Conservation (phyloP, 2,113 vertebrate genomes). For the Ictalurus punctatus region DNA sequence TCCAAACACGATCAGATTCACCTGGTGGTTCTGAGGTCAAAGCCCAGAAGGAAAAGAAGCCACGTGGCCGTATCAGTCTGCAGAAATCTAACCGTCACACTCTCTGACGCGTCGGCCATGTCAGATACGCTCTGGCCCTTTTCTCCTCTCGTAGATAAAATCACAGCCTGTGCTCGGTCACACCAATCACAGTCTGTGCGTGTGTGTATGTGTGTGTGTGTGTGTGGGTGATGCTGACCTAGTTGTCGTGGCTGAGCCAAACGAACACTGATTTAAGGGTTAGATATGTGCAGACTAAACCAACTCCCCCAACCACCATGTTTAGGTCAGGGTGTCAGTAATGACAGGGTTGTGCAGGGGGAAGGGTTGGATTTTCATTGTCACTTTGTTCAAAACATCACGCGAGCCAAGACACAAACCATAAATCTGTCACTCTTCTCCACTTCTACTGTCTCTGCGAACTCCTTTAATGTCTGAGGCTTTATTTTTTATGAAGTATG, state of each 20-base stretch:
- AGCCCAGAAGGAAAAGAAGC: neutral
- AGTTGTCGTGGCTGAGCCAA: slow-evolving; percentile 41
- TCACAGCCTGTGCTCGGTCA: slow-evolving; percentile 6
- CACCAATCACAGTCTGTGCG: slow-evolving; percentile 9
- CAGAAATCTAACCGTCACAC: slow-evolving; percentile 20
- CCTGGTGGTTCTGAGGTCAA: neutral
- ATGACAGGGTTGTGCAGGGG: slow-evolving; percentile 39
- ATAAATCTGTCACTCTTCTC: slow-evolving; percentile 7
- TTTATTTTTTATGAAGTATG: neutral
- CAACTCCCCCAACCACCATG: slow-evolving; percentile 21
- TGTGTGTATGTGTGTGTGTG: neutral
- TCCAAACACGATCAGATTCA: neutral
- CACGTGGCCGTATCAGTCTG: neutral
- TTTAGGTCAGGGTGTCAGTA: slow-evolving; percentile 44
- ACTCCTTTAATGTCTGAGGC: neutral
- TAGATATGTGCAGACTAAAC: slow-evolving; percentile 46
- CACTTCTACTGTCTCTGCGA: neutral
- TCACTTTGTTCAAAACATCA: slow-evolving; percentile 40
- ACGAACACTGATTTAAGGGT: slow-evolving; percentile 48
- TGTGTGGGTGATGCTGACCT: slow-evolving; percentile 34
- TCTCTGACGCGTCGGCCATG: neutral
- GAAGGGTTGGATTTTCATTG: slow-evolving; percentile 29
- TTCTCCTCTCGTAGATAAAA: slow-evolving; percentile 33
- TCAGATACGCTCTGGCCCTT: slow-evolving; percentile 18
- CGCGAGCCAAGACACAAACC: neutral